Conservation (phyloP, 1,140 invertebrate genomes). For the Charaxes varanes region DNA sequence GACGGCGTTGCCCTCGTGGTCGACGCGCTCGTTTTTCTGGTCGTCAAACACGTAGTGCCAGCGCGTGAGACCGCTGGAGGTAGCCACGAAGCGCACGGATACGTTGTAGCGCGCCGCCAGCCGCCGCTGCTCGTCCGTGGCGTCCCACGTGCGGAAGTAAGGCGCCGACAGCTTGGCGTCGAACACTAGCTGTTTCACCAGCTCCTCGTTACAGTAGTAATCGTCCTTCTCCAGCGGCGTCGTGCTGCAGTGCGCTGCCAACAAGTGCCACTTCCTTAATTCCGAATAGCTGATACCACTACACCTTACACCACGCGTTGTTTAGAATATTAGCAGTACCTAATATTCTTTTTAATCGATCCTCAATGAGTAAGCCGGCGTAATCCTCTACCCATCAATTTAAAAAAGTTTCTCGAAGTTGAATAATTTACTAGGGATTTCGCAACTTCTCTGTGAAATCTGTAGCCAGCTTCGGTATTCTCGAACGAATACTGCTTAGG, state of each 20-base stretch:
- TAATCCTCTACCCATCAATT: too few relatives aligned
- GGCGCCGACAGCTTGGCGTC: conserved; percentile 88
- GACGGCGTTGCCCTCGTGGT: conserved; percentile 35
- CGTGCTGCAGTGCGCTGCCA: conserved; percentile 77
- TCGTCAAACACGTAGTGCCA: conserved; percentile 84
- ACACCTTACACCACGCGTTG: too few relatives aligned
- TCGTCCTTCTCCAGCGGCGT: conserved; percentile 78
- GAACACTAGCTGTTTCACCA: conserved; percentile 89
- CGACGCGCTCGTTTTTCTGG: conserved; percentile 57
- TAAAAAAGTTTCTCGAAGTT: too few relatives aligned
- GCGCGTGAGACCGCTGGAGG: conserved; percentile 89
- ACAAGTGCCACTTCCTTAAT: too few relatives aligned
- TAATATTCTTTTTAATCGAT: too few relatives aligned
- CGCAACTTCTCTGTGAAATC: too few relatives aligned
- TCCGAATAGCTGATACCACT: too few relatives aligned
- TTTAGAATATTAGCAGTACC: too few relatives aligned
- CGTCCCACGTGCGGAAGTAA: conserved; percentile 78
- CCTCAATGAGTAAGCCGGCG: too few relatives aligned
- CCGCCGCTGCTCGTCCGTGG: conserved; percentile 67
- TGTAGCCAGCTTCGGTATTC: too few relatives aligned
- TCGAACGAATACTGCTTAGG: too few relatives aligned
- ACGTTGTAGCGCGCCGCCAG: conserved; percentile 80
- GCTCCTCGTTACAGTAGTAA: conserved; percentile 89
- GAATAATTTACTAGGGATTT: too few relatives aligned
- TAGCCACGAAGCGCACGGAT: conserved; percentile 87